Evolutionary conservation across 2,797 vertebrate genomes (phyloP).

Genomic region (Rhabdomys pumilio): DNA sequence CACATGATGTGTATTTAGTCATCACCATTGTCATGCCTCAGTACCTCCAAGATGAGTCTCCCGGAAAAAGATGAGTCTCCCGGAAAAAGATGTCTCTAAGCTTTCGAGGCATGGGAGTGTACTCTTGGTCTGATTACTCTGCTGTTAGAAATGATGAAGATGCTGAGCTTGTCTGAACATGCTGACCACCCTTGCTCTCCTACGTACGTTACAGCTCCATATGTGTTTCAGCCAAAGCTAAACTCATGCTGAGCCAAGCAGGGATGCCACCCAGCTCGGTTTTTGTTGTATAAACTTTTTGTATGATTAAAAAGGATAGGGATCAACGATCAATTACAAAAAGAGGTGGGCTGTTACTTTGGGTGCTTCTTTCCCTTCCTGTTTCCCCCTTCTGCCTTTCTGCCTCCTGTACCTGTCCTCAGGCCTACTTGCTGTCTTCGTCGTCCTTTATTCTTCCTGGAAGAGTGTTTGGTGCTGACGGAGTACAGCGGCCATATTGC

Average conservation of each 20-base stretch:
- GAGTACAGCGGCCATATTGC: not conserved
- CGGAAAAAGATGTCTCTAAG: constrained; percentile 45
- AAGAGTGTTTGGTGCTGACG: not conserved
- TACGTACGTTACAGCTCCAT: not conserved
- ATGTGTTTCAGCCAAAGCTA: not conserved
- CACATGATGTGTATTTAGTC: constrained; percentile 53
- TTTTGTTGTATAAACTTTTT: not conserved
- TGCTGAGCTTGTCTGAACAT: not conserved
- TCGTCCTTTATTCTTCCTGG: not conserved
- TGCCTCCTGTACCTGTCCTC: not conserved
- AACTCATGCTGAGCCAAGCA: not conserved
- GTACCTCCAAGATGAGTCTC: constrained; percentile 33
- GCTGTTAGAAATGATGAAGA: constrained; percentile 24
- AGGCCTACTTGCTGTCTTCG: not conserved
- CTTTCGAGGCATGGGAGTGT: not conserved
- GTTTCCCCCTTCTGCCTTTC: not conserved
- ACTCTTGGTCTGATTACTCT: constrained; percentile 17
- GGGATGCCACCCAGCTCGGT: not conserved
- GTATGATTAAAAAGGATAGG: not conserved
- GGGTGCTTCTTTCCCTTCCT: not conserved
- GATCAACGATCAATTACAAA: no score
- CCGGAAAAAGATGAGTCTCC: constrained; percentile 16
- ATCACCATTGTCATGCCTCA: constrained; percentile 42
- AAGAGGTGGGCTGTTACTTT: not conserved
- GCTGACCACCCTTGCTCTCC: not conserved